Base-by-base conservation (phyloP, 2,113 vertebrate species). In the Neolamprologus hecqui region DNA sequence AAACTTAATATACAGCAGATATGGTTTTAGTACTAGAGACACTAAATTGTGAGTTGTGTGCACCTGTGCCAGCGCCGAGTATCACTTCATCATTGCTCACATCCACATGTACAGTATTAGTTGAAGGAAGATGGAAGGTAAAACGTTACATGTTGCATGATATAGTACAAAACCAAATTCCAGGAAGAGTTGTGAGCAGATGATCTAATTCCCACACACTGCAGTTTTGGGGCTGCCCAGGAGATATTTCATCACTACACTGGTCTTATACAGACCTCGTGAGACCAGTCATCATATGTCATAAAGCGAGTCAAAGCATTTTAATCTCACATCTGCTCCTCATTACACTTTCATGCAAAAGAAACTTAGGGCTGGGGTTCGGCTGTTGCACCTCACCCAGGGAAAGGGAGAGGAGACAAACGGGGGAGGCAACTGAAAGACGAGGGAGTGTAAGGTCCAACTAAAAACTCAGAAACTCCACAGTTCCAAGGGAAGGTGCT, bases 291-390 rank as follows among this genome's bases (percentile, higher is more conserved):
- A 94, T 95, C 96, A 95, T 94, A 92, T 94, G 95, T 96, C 94
- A 96, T 94, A 95, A 95, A 94, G 90, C 83, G 82, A 94, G 95
- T 92, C 90, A 94, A 92, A 93, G 93, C 92, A 93, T 95, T 96
- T 96, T 95, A 96, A 96, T 96, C 92, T 94, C 93, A 96, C 96
- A 97, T 97, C 96, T 97, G 96, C 93, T 95, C 86, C 93, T 93
- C 91, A 91, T 97, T 96, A 96, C 90, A 91, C 88, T 95, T 95
- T 94, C 94, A 94, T 93, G 90, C 91, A 95, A 92, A 94, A 91
- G 82, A 90, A 93, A 95, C 83, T 90, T 84, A 70, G 90, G 91
- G 81, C 84, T 89, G 89, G 91, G 88, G 90, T 91, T 89, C 31
- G 89, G 81, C 87, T 82, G 83, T 83, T 89, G 90, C 83, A 92